These are phyloP conservation scores for Spea bombifrons DNA, from an alignment of 2,113 vertebrate genomes.

Conservation along the genomic window DNA sequence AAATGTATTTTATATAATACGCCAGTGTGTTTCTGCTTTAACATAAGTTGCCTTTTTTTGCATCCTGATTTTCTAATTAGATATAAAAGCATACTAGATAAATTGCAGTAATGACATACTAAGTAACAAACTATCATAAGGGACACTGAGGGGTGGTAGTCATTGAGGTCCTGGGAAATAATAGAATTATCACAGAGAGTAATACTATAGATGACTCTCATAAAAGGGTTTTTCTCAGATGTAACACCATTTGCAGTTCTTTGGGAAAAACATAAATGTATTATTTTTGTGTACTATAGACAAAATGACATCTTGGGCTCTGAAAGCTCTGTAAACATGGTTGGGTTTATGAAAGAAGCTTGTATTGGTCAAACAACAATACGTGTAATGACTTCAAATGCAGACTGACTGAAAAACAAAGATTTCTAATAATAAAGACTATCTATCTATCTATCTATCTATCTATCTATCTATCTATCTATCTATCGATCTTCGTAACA, in stretches of 20 bases:
- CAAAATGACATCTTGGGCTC: conserved; percentile 19
- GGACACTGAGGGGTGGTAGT: background rate
- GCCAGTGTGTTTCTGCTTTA: too few relatives aligned
- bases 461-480: conserved; percentile 26
- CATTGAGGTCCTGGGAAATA: conserved; percentile 10
- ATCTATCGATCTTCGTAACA: background rate
- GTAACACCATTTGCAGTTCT: conserved; percentile 7
- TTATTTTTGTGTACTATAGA: conserved; percentile 12
- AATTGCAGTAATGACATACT: conserved; percentile 17
- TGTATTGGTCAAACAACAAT: conserved; percentile 2
- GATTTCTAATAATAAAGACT: background rate
- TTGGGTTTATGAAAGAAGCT: conserved; percentile 27
- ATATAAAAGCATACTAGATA: background rate
- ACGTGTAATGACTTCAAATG: too few relatives aligned
- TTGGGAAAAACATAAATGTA: background rate
- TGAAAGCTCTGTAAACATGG: conserved; percentile 12
- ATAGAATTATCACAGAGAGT: conserved; percentile 32
- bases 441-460: conserved; percentile 26
- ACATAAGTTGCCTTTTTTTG: too few relatives aligned
- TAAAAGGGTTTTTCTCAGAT: conserved; percentile 30
- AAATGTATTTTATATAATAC: too few relatives aligned
- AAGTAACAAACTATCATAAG: conserved; percentile 5
- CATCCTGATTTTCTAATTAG: too few relatives aligned
- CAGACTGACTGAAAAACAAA: too few relatives aligned
- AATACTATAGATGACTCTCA: conserved; percentile 27